Evolutionary conservation across 2,888 invertebrate species (phyloP), one percentile per base, ranked within the genome.

Genomic region (Hesperia comma): DNA sequence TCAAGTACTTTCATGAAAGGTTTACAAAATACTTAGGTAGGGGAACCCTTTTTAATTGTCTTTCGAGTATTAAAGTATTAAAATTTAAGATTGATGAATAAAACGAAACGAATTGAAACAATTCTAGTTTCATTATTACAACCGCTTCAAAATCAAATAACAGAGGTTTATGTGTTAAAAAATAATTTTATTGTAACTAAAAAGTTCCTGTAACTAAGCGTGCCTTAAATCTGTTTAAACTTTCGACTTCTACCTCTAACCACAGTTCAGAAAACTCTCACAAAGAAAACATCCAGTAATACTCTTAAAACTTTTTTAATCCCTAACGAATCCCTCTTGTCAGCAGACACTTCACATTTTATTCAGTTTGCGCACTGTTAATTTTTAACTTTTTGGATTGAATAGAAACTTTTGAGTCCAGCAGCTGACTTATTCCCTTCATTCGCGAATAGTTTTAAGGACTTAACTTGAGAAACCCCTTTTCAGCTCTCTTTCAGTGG

Each of bases 271-370:
- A 56, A 53, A 40, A 43, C 43, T 15, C 6, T n/a, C 43, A 6
- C 1, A 43, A 15, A 5, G 54, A 37, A 32, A 55, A 26, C 46
- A 51, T n/a, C 33, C 37, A 26, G 61, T 53, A 41, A 54, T 54
- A 55, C 54, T 70, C 69, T 67, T 69, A 60, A 72, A 73, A 73
- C 61, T 71, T 71, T 74, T 72, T 71, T 71, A 74, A 72, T 71
- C 72, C 71, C 71, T 71, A 70, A 72, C 72, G 69, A 70, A 70
- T 71, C 69, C 69, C 69, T 63, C 67, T 68, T 64, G 70, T 68
- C 69, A 68, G 67, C 61, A 68, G 68, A 66, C 71, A 71, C 68
- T 67, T 56, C 46, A 56, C 56, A 51, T 57, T 70, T 71, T 69
- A 67, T 66, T 63, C 61, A 66, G 63, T 67, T 53, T 67, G 49